Evolutionary conservation across 2,888 invertebrate species (phyloP).

Genomic region (Pseudococcus longispinus): DNA sequence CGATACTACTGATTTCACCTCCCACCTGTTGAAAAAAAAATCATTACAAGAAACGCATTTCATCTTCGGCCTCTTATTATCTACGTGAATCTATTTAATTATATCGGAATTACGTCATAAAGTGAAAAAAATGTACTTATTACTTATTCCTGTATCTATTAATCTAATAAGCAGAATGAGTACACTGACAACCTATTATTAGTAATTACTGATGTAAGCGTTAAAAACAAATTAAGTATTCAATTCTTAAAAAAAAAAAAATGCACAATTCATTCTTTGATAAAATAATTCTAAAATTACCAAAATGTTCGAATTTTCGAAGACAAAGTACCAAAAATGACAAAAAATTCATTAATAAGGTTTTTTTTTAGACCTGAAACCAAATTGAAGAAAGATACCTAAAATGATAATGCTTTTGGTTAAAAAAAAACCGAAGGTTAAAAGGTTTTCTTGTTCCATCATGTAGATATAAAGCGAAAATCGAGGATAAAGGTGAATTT

Average conservation of each 20-base stretch:
- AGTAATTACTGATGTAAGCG: slow-evolving; percentile 22
- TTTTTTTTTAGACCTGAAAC: neutral
- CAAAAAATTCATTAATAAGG: neutral
- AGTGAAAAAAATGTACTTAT: neutral
- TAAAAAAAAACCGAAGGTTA: neutral
- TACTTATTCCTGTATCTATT: neutral
- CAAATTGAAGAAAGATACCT: neutral
- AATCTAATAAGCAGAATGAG: neutral
- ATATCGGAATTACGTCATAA: neutral
- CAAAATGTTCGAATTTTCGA: neutral
- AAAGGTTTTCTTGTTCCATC: neutral
- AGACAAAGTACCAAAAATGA: neutral
- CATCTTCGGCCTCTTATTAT: neutral
- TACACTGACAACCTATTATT: neutral
- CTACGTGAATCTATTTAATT: neutral
- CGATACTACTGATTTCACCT: slow-evolving; percentile 69
- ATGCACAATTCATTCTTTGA: no score
- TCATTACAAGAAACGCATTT: neutral
- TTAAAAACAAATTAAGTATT: slow-evolving; percentile 37
- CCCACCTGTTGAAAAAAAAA: slow-evolving; percentile 67
- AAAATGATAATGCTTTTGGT: neutral
- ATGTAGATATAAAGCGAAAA: neutral
- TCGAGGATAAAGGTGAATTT: neutral
- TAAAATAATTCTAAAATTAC: neutral
- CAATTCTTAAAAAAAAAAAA: neutral